A percentile compares a stretch with the other conserved stretches of the same genome.
phyloP scores from a whole-genome alignment of 2,797 vertebrate species.

The Menidia menidia region DNA sequence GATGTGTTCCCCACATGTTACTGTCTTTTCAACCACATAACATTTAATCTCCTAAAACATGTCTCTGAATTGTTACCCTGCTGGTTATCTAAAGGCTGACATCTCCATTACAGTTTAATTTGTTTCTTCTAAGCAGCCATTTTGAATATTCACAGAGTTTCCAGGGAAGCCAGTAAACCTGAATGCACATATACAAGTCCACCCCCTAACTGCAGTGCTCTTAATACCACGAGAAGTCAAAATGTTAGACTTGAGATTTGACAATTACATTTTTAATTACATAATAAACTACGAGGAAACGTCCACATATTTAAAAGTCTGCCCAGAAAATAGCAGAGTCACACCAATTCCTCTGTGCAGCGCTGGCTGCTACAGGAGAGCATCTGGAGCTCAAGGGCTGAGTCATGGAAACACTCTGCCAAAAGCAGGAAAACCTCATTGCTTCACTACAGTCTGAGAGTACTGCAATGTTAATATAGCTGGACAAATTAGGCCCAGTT shows the following conservation, averaged over 20 bases:
- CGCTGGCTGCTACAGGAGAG: slow-evolving; percentile 14
- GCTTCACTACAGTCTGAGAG: slow-evolving; percentile 27
- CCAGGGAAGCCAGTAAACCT: background rate
- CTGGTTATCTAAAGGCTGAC: background rate
- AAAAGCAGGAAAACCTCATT: slow-evolving; percentile 52
- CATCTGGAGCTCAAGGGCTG: slow-evolving; percentile 65
- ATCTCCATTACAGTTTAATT: background rate
- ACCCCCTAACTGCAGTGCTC: background rate
- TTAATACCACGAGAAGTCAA: background rate
- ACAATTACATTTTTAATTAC: background rate
- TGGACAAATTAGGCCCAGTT: slow-evolving; percentile 22
- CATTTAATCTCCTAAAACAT: background rate
- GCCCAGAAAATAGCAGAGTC: slow-evolving; percentile 23
- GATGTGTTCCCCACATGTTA: background rate
- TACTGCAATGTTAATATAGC: slow-evolving; percentile 40
- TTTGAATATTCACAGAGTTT: slow-evolving; percentile 4
- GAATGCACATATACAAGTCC: background rate
- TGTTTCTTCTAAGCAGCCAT: background rate
- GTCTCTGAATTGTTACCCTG: slow-evolving; percentile 2
- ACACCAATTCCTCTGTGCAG: slow-evolving; percentile 39
- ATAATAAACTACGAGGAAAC: slow-evolving; percentile 22
- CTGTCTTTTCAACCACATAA: background rate
- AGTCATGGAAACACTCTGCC: slow-evolving; percentile 59
- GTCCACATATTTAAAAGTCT: slow-evolving; percentile 24
- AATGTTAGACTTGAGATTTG: background rate